Evolutionary conservation across 2,888 invertebrate genomes (phyloP), one percentile per base, ranked within the genome.

Genomic region (Cartodere bifasciata): DNA sequence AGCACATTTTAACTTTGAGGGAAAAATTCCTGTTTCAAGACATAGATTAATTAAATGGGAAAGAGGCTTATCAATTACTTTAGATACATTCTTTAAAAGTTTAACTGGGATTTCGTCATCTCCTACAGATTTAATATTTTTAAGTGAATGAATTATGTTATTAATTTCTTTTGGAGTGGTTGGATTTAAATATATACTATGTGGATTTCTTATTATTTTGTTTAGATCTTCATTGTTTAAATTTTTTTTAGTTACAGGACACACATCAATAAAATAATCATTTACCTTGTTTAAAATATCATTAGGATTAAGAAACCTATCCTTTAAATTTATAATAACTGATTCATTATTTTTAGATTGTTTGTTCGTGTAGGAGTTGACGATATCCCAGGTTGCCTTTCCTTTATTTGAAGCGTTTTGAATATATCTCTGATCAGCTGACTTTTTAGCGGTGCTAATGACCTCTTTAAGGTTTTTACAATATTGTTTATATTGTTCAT

Each of bases 1-100:
- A 26, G 24, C 26, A 20, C 31, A 26, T 28, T 33, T 12, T 31
- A 38, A 36, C 31, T 27, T 34, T 21, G 29, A 33, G 24, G 35
- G 29, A 15, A 28, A 23, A 23, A 35, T 33, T 29, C 29, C 30
- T 7, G 15, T 15, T 26, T 6, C 5, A 11, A 26, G 12, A 6
- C 5, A 16, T n/a, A 11, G 26, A 12, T 15, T 26, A 16, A 26
- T n/a, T 5, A 26, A 11, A 9, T 26, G 26, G 11, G 26, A 12
- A 11, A 26, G 12, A 12, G 15, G 26, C 5, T 16, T 26, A 5
- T 6, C 10, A 11, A 15, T 15, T 7, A 15, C 4, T 16, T 16
- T 16, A 11, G 16, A n/a, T 16, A 15, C 13, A 2, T 7, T 26
- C n/a, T 26, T 15, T 3, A 3, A n/a, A 2, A 26, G 6, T 15